Percentiles rank a stretch among this genome's conserved stretches.
These are phyloP conservation scores for Hirtodrosophila trivittata DNA, from an alignment of 2,888 invertebrate genomes.

Conservation along the genomic window DNA sequence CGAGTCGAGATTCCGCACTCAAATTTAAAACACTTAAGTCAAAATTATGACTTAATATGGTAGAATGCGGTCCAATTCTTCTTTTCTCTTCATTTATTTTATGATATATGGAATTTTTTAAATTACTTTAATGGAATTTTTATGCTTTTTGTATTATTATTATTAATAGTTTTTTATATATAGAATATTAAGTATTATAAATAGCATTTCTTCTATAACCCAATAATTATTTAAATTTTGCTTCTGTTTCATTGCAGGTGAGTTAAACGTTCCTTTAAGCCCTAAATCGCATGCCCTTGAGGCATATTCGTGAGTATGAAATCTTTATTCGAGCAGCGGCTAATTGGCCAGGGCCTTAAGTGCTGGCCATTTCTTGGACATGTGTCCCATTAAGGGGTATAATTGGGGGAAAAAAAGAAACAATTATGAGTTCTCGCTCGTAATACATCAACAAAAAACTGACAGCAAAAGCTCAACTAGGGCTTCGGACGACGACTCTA, in stretches of 20 bases:
- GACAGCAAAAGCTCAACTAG: slow-evolving; percentile 31
- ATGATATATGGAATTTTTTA: too few relatives aligned
- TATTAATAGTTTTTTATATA: slow-evolving; percentile 16
- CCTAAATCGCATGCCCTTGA: slow-evolving; percentile 48
- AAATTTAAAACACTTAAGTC: slow-evolving; percentile 37
- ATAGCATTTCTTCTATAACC: slow-evolving; percentile 25
- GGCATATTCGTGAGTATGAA: slow-evolving; percentile 67
- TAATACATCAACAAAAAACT: slow-evolving; percentile 17
- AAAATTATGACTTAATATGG: too few relatives aligned
- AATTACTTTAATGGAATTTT: too few relatives aligned
- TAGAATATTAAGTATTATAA: slow-evolving; percentile 1
- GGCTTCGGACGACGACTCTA: slow-evolving; percentile 24
- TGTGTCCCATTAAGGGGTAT: slow-evolving; percentile 37
- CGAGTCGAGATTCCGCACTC: slow-evolving; percentile 6
- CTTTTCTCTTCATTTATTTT: too few relatives aligned
- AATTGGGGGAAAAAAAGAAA: slow-evolving; percentile 17
- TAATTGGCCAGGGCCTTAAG: slow-evolving; percentile 51
- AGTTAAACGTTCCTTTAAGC: slow-evolving; percentile 62
- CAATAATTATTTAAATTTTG: slow-evolving; percentile 59
- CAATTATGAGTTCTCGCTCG: slow-evolving; percentile 23
- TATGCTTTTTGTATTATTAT: slow-evolving; percentile 5
- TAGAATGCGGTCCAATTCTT: too few relatives aligned
- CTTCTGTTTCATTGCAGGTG: slow-evolving; percentile 69
- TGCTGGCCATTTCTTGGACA: slow-evolving; percentile 33
- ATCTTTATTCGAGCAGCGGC: slow-evolving; percentile 30